Evolutionary conservation across 2,888 invertebrate species (phyloP).

Genomic region (Andrena fulva): DNA sequence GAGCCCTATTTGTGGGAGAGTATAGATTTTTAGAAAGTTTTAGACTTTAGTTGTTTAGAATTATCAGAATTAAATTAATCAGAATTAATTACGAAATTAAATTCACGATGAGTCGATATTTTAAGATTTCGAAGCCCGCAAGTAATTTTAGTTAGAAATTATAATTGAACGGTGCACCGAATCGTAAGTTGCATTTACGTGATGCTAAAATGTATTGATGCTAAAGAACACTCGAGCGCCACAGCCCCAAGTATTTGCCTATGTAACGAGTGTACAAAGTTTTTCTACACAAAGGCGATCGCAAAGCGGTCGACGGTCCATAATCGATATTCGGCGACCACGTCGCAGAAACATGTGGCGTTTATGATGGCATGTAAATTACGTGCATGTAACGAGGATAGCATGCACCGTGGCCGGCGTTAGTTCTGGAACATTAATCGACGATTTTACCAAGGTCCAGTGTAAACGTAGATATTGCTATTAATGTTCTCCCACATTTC

Average conservation of each 20-base stretch:
- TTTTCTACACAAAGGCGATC: neutral
- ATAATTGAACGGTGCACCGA: too few species aligned
- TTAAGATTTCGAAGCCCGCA: too few species aligned
- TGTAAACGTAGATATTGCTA: conserved; percentile 17
- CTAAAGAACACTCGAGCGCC: neutral
- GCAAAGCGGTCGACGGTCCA: neutral
- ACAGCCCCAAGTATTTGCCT: neutral
- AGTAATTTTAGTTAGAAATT: too few species aligned
- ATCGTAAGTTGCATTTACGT: too few species aligned
- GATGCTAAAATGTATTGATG: neutral
- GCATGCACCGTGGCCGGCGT: neutral
- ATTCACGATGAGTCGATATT: too few species aligned
- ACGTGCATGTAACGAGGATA: neutral
- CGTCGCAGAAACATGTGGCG: neutral
- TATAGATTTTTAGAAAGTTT: too few species aligned
- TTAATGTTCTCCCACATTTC: neutral
- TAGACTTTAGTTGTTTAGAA: too few species aligned
- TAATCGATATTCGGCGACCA: conserved; percentile 17
- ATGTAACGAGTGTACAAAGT: neutral
- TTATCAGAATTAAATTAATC: too few species aligned
- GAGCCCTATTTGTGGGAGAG: too few species aligned
- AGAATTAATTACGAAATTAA: too few species aligned
- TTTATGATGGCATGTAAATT: conserved; percentile 36
- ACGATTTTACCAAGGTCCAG: conserved; percentile 15
- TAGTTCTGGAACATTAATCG: conserved; percentile 29